Evolutionary conservation across 2,797 vertebrate genomes (phyloP).

Genomic region (Parauchenoglanis ngamensis): DNA sequence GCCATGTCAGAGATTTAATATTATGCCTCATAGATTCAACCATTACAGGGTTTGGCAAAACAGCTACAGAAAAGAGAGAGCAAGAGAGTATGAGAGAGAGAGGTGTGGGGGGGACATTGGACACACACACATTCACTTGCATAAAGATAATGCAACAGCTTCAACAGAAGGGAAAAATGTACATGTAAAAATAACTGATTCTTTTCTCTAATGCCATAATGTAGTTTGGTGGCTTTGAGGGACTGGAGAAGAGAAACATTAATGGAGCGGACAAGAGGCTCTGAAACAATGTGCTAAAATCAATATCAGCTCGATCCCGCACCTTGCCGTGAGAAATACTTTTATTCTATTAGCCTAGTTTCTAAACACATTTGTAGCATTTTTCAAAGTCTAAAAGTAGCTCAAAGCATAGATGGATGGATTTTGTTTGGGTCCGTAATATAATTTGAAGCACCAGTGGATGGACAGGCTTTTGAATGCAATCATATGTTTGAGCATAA

Average conservation of each 20-base stretch:
- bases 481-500: slow-evolving; percentile 45
- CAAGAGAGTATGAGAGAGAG: not conserved
- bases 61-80: slow-evolving; percentile 34
- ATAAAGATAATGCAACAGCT: slow-evolving; percentile 47
- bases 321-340: slow-evolving; percentile 75
- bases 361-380: slow-evolving; percentile 72
- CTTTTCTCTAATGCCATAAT: slow-evolving; percentile 61
- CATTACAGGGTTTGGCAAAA: slow-evolving; percentile 58
- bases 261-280: slow-evolving; percentile 65
- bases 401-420: slow-evolving; percentile 65
- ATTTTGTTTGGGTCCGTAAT: slow-evolving; percentile 72
- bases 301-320: slow-evolving; percentile 73
- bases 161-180: slow-evolving; percentile 8
- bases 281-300: slow-evolving; percentile 75
- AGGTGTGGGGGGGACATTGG: not conserved
- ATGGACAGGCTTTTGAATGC: slow-evolving; percentile 58
- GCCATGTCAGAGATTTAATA: slow-evolving; percentile 67
- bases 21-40: slow-evolving; percentile 66
- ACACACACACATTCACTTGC: slow-evolving; percentile 30
- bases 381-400: slow-evolving; percentile 64
- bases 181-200: slow-evolving; percentile 60
- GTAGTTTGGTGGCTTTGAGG: slow-evolving; percentile 62
- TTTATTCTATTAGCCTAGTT: slow-evolving; percentile 75
- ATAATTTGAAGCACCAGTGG: slow-evolving; percentile 67
- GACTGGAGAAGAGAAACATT: slow-evolving; percentile 60